These are phyloP conservation scores for Anolis sagrei DNA, from an alignment of 2,113 vertebrate genomes.

Conservation along the genomic window DNA sequence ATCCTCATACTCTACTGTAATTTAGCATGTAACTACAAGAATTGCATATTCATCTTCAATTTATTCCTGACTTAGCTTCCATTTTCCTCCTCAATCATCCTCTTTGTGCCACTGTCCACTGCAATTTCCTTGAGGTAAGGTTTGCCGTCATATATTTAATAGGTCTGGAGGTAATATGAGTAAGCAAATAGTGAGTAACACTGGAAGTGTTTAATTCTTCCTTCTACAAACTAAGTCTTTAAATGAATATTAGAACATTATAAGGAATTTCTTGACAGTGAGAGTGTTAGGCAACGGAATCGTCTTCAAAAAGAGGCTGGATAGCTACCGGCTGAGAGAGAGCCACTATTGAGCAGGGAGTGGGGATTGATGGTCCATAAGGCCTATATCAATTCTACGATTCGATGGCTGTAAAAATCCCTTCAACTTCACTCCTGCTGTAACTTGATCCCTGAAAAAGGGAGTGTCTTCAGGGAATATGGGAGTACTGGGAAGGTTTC, in stretches of 20 bases:
- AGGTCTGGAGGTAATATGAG: too few relatives aligned
- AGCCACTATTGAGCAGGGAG: too few relatives aligned
- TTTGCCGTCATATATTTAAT: neutral
- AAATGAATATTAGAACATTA: too few relatives aligned
- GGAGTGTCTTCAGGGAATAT: neutral
- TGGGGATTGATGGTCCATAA: too few relatives aligned
- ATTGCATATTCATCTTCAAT: neutral
- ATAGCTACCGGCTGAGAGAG: too few relatives aligned
- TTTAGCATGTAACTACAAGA: neutral
- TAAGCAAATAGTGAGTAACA: neutral
- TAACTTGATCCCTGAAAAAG: neutral
- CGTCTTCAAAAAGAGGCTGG: too few relatives aligned
- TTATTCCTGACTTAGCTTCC: neutral
- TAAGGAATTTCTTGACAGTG: too few relatives aligned
- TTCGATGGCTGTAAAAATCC: neutral
- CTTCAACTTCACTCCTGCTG: neutral
- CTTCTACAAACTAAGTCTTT: too few relatives aligned
- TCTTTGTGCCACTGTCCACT: conserved; percentile 1
- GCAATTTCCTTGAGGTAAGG: neutral
- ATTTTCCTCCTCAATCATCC: neutral
- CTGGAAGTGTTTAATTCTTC: neutral
- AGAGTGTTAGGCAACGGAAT: too few relatives aligned
- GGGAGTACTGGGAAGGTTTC: neutral
- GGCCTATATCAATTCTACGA: too few relatives aligned
- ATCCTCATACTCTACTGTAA: too few relatives aligned